A percentile compares a stretch with the other conserved stretches of the same genome.
Conservation (phyloP, 2,888 invertebrate species). For the Endomychus coccineus region DNA sequence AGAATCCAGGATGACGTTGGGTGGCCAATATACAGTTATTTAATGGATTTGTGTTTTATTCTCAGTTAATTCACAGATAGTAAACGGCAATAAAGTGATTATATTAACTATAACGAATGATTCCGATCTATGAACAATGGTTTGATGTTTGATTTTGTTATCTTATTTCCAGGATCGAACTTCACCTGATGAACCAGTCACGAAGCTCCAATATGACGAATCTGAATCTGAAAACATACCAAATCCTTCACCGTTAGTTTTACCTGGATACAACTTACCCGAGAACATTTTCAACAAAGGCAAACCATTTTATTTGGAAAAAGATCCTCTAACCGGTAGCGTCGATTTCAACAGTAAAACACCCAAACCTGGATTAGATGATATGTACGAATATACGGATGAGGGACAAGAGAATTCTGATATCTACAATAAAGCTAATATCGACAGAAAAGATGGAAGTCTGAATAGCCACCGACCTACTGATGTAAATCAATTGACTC, state of each 20-base stretch:
- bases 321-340: slow-evolving; percentile 60
- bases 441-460: slow-evolving; percentile 44
- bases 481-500: slow-evolving; percentile 54
- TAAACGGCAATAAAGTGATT: no score
- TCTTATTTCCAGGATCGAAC: slow-evolving; percentile 7
- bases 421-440: slow-evolving; percentile 40
- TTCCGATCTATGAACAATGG: no score
- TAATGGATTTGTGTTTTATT: no score
- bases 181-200: neutral
- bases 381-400: slow-evolving; percentile 34
- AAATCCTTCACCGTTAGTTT: slow-evolving; percentile 39
- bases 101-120: no score
- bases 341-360: slow-evolving; percentile 55
- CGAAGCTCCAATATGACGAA: neutral
- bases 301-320: slow-evolving; percentile 61
- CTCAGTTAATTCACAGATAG: no score
- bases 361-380: slow-evolving; percentile 35
- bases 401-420: slow-evolving; percentile 29
- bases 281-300: slow-evolving; percentile 60
- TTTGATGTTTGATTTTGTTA: no score
- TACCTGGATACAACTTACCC: slow-evolving; percentile 44
- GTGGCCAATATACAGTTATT: no score
- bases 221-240: slow-evolving; percentile 37
- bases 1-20: no score
- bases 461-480: slow-evolving; percentile 44